phyloP scores from a whole-genome alignment of 2,888 invertebrate species.

The Scelioninae gen. 2 region DNA sequence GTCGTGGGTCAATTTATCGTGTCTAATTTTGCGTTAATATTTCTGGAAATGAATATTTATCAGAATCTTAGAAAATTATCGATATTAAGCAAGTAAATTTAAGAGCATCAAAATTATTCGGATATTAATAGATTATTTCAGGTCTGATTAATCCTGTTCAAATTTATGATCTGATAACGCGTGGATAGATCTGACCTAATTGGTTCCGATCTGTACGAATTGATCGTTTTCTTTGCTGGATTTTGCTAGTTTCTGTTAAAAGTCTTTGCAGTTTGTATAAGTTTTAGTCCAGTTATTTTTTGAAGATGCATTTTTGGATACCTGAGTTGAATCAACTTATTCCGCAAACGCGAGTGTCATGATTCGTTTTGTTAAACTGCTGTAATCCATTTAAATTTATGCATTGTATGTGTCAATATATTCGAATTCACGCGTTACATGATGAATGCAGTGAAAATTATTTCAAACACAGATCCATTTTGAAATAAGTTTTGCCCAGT shows the following conservation, averaged over 20 bases:
- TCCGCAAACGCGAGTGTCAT: neutral
- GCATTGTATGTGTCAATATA: conserved; percentile 15
- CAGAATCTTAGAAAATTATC: conserved; percentile 68
- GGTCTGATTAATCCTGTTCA: neutral
- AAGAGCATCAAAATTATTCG: conserved; percentile 26
- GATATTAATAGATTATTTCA: neutral
- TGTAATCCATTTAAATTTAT: neutral
- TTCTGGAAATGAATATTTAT: conserved; percentile 67
- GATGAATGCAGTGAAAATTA: conserved; percentile 70
- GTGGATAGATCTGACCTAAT: neutral
- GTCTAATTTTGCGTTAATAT: conserved; percentile 67
- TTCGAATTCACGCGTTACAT: conserved; percentile 57
- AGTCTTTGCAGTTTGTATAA: conserved; percentile 2
- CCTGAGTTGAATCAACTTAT: neutral
- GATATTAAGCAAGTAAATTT: conserved; percentile 68
- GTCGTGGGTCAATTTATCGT: conserved; percentile 50
- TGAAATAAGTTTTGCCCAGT: conserved; percentile 74
- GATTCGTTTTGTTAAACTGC: conserved; percentile 3
- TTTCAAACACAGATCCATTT: conserved; percentile 75
- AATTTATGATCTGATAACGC: neutral
- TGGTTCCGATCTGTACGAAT: conserved; percentile 14
- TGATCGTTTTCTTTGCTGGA: conserved; percentile 2
- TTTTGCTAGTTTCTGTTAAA: neutral
- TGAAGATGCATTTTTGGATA: conserved; percentile 1
- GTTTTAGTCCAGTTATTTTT: neutral